Base-by-base conservation (phyloP, 1,140 invertebrate species). In the Leucophenga varia region DNA sequence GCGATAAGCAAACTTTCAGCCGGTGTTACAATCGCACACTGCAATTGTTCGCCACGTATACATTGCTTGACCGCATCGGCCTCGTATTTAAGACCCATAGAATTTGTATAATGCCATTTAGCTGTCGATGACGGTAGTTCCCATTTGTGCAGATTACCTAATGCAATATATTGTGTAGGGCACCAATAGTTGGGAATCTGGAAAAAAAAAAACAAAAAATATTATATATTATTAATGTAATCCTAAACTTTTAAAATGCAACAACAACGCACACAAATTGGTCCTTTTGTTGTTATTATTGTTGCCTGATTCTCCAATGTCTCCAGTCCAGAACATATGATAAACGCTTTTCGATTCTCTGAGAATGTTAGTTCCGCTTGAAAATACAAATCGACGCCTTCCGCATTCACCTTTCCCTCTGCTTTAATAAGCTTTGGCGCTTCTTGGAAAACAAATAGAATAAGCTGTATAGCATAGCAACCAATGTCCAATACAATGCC, bases 401-500 rank as follows among this genome's bases (percentile, higher is more conserved):
- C 59, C 14, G 79, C 69, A 63, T 84, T 90, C 31, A 89, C 58
- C 51, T 84, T 80, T 8, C 90, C 90, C 28, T 76, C 74, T 16
- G 84, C 82, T 52, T 79, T 81, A 25, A 87, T 76, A 18, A 75
- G 77, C 0, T 82, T 78, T 9, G 86, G 85, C 22, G 81, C 78
- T 8, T 76, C 82, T 49, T 82, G 77, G 60, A 85, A 91, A 14
- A 90, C 76, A 21, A 84, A 80, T 50, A 82, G 81, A 1, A 83
- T 80, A 17, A 91, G 81, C 69, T 93, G 89, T n/a, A 93, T 61
- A 31, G 79, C 78, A 72, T 95, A 94, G 16, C 91, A 77, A 1
- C 90, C 91, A 30, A 93, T 75, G 68, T 93, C 90, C 39, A 93
- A 72, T 17, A 89, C 79, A 0, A 83, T 83, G 3, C 91, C 89